Evolutionary conservation across 1,140 invertebrate genomes (phyloP).

Genomic region (Ridgeia piscesae): DNA sequence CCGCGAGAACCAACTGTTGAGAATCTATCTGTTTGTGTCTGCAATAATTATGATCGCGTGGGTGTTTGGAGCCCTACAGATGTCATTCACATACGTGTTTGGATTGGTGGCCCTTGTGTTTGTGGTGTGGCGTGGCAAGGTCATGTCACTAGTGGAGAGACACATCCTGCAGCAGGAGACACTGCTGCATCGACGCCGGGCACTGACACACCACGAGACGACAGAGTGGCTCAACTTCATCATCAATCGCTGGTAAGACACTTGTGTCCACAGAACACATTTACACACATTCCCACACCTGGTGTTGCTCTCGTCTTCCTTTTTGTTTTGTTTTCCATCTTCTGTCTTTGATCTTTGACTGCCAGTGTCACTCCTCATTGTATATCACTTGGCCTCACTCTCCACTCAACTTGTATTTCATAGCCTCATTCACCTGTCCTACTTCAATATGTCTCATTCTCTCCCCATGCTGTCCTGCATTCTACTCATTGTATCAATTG

Average conservation of each 20-base stretch:
- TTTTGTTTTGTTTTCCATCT: no score
- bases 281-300: neutral
- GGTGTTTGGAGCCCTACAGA: conserved; percentile 22
- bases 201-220: conserved; percentile 61
- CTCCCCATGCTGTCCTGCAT: no score
- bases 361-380: no score
- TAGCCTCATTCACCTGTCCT: no score
- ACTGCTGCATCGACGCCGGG: conserved; percentile 57
- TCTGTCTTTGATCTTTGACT: no score
- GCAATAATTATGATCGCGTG: conserved; percentile 14
- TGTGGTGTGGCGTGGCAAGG: conserved; percentile 46
- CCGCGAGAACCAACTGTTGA: conserved; percentile 22
- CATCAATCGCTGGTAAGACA: conserved; percentile 61
- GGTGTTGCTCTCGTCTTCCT: no score
- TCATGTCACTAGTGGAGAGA: conserved; percentile 47
- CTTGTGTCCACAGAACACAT: neutral
- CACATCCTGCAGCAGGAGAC: conserved; percentile 53
- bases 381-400: no score
- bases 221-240: conserved; percentile 64
- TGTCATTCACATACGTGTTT: conserved; percentile 29
- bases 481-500: no score
- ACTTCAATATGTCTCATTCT: no score
- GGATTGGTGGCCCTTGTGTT: conserved; percentile 45
- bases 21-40: conserved; percentile 24
- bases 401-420: no score